Base-by-base conservation (phyloP, 2,888 invertebrate species). In the Leucoptera coffeella region DNA sequence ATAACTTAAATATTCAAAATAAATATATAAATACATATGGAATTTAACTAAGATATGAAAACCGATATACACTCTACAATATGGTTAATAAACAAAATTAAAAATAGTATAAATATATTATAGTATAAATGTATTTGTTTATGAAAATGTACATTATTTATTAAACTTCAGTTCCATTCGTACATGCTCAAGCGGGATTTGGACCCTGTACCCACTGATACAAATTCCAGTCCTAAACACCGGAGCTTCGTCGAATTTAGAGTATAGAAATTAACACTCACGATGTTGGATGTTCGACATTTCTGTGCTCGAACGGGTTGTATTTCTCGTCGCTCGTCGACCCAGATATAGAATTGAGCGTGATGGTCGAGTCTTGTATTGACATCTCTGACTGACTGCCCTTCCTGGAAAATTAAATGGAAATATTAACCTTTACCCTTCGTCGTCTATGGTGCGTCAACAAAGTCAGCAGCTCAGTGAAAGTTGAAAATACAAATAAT, bases 251-350 rank as follows among this genome's bases (percentile, higher is more conserved):
- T 19, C n/a, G 8, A 3, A 19, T 19, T 13, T 9, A 3, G n/a
- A 2, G 24, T 25, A 20, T 13, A 9, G 14, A 26, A 23, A 23
- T 14, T 21, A 14, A n/a, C 36, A 47, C 80, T 78, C 58, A 82
- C 81, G 83, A 78, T 25, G 79, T 81, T 1, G 80, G 73, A 39
- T 82, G 74, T 10, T 61, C 65, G 15, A 78, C 65, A 32, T 77
- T 67, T 30, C 86, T 67, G 45, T 84, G 67, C n/a, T 80, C 77
- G 35, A 82, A 81, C 0, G 85, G 85, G 43, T 79, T 52, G 41
- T 85, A 86, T 1, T 64, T 51, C 29, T 61, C 71, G 37, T 71
- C 65, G 32, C 52, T 48, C 26, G 40, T 46, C 25, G 28, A 15
- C 1, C 41, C 45, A 3, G 62, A 51, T 19, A 49, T 54, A 10